A percentile compares a stretch with the other conserved stretches of the same genome.
phyloP scores from a whole-genome alignment of 2,113 vertebrate species.

The Enhydra lutris region DNA sequence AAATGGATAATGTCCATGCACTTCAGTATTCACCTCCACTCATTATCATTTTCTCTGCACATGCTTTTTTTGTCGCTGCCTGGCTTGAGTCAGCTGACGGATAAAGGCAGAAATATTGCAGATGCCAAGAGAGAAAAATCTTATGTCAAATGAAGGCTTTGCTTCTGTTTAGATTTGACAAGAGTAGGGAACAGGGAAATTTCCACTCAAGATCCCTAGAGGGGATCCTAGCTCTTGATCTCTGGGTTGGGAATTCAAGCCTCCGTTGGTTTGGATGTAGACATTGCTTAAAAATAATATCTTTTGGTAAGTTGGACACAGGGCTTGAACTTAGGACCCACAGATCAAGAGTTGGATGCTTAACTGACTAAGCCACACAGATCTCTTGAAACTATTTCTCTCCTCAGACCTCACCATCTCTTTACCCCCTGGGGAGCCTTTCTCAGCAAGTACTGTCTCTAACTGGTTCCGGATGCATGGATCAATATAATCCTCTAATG shows the following conservation, averaged over 20 bases:
- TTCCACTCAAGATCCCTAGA: not conserved
- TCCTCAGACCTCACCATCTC: not conserved
- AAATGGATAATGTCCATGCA: too few relatives aligned
- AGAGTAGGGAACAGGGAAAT: not conserved
- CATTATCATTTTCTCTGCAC: not conserved
- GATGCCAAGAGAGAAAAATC: not conserved
- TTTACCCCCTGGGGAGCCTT: not conserved
- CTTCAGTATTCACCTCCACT: not conserved
- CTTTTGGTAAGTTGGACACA: too few relatives aligned
- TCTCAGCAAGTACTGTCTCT: not conserved
- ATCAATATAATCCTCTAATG: not conserved
- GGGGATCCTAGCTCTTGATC: not conserved
- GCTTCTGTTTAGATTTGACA: not conserved
- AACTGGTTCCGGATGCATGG: not conserved
- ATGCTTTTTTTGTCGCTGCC: not conserved
- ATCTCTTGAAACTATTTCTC: not conserved
- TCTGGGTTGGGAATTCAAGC: not conserved
- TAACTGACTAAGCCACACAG: not conserved
- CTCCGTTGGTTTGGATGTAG: not conserved
- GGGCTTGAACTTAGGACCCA: too few relatives aligned
- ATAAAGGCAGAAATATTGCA: not conserved
- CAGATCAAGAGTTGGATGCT: not conserved
- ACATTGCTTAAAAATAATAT: not conserved
- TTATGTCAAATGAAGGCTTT: not conserved
- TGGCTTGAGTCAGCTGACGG: not conserved